Conservation (phyloP, 1,140 invertebrate species). For the Anastrepha obliqua region DNA sequence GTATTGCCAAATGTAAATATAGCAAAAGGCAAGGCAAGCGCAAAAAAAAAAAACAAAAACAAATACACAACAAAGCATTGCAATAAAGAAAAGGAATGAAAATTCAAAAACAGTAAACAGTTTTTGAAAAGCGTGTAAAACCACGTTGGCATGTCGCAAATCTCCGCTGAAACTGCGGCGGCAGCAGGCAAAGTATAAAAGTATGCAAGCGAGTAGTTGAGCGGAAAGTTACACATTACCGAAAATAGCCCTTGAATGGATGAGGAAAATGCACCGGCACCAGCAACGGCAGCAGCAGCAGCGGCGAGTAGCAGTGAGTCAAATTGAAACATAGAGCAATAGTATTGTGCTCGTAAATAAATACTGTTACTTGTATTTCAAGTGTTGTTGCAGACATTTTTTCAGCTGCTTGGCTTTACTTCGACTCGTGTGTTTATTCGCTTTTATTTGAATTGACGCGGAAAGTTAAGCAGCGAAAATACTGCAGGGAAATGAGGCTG, state of each 20-base stretch:
- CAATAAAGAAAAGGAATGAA: neutral
- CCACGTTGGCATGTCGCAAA: slow-evolving; percentile 39
- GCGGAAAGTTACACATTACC: slow-evolving; percentile 47
- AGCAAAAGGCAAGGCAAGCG: neutral
- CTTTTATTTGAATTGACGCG: slow-evolving; percentile 6
- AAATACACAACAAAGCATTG: neutral
- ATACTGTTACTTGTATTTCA: slow-evolving; percentile 39
- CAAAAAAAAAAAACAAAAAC: neutral
- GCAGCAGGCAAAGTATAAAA: neutral
- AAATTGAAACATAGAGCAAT: slow-evolving; percentile 23
- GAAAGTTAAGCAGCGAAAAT: slow-evolving; percentile 40
- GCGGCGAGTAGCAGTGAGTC: neutral
- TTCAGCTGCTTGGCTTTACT: slow-evolving; percentile 10
- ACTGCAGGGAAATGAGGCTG: slow-evolving; percentile 23
- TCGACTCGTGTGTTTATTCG: neutral
- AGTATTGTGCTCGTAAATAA: slow-evolving; percentile 33
- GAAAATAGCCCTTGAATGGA: slow-evolving; percentile 21
- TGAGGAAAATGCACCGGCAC: neutral
- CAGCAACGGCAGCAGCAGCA: neutral
- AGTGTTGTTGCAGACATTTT: slow-evolving; percentile 44
- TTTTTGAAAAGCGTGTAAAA: slow-evolving; percentile 47
- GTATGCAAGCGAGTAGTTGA: slow-evolving; percentile 12
- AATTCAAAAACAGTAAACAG: slow-evolving; percentile 44
- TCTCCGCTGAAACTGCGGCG: slow-evolving; percentile 16
- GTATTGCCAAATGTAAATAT: slow-evolving; percentile 41